Base-by-base conservation (phyloP, 23 tunicate species). In the Corella eumyota region DNA sequence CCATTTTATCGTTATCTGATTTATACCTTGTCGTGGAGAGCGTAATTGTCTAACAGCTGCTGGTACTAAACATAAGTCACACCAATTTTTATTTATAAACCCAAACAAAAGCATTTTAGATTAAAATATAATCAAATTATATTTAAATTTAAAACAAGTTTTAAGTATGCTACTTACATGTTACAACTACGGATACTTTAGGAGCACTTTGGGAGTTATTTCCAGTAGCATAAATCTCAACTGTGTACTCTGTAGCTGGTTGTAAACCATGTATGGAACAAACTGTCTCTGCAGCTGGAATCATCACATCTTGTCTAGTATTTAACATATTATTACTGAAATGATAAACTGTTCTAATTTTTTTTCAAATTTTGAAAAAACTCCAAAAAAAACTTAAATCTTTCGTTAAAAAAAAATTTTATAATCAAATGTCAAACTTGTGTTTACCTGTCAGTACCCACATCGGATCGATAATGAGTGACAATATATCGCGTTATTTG, bases 211-310 rank as follows among this genome's bases (percentile, higher is more conserved):
- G 36, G 1, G 71, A 47, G 11, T 13, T 4, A 45, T 66, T 50
- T 3, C 56, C 71, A 11, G 31, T 48, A 25, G 71, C 54, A 47
- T 49, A 50, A n/a, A 66, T 19, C 45, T 66, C 71, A 37, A 66
- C 71, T 7, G 57, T 51, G 13, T 62, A 62, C 21, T 62, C 68
- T 25, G 71, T 66, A 32, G 59, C 71, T 50, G 71, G 71, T 49
- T 37, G 59, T 21, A 66, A 59, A 20, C 35, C 4, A 28, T 66
- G 71, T 2, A 66, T 66, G 24, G 71, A 66, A 47, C 52, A 66
- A 9, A 50, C 28, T 40, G 56, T 66, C 26, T 31, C 28, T 21
- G 25, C 22, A 31, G 40, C 59, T 25, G 58, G 57, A 27, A 66
- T 30, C 1, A 38, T 32, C 37, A 66, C 29, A 27, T 66, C 71